These are phyloP conservation scores for Eubasilissa splendida DNA, from an alignment of 2,888 invertebrate genomes.

Conservation along the genomic window DNA sequence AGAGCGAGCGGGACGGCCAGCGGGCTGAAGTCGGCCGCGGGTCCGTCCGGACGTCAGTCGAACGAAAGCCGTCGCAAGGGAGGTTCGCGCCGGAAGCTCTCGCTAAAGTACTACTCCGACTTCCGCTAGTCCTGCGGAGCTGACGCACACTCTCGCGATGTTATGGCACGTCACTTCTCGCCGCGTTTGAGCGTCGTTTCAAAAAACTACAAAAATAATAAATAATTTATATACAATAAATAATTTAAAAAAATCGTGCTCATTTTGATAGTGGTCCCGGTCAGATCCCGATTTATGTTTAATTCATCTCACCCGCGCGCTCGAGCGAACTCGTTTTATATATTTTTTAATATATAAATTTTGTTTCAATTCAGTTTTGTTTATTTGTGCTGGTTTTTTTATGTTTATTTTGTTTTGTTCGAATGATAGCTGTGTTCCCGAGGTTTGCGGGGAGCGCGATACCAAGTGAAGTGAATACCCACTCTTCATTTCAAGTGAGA, in stretches of 20 bases:
- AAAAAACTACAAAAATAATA: constrained; percentile 38
- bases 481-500: too few species aligned
- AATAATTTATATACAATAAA: constrained; percentile 17
- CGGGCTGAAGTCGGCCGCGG: constrained; percentile 45
- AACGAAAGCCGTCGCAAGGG: constrained; percentile 40
- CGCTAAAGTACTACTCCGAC: constrained; percentile 26
- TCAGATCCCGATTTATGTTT: constrained; percentile 32
- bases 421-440: constrained; percentile 37
- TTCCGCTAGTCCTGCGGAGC: constrained; percentile 33
- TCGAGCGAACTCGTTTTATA: constrained; percentile 26
- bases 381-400: constrained; percentile 36
- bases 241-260: constrained; percentile 26
- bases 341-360: constrained; percentile 32
- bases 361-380: constrained; percentile 42
- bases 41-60: constrained; percentile 53
- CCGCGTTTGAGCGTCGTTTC: constrained; percentile 24
- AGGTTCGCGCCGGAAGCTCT: constrained; percentile 43
- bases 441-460: constrained; percentile 19
- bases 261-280: constrained; percentile 39
- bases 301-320: constrained; percentile 25
- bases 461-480: constrained; percentile 41
- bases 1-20: constrained; percentile 12
- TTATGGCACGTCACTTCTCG: constrained; percentile 28
- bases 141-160: constrained; percentile 29
- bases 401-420: constrained; percentile 47